These are phyloP conservation scores for Vireo altiloquus DNA, from an alignment of 2,113 vertebrate genomes.

Conservation along the genomic window DNA sequence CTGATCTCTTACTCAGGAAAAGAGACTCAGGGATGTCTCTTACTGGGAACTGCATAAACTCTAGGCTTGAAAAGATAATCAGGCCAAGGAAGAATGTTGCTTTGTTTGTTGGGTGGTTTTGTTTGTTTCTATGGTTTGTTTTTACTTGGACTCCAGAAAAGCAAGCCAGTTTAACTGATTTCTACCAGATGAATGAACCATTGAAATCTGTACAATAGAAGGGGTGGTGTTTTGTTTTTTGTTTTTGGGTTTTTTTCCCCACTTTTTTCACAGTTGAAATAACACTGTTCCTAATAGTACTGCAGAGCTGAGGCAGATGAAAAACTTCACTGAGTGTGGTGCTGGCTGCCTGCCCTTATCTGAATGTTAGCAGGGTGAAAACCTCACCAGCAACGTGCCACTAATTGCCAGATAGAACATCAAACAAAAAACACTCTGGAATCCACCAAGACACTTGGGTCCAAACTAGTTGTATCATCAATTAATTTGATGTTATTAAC, in stretches of 20 bases:
- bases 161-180: not conserved
- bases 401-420: not conserved
- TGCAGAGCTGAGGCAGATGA: conserved; percentile 10
- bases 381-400: not conserved
- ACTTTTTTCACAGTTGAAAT: conserved; percentile 4
- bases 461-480: not conserved
- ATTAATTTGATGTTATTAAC: not conserved
- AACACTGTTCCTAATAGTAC: not conserved
- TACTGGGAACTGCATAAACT: not conserved
- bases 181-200: not conserved
- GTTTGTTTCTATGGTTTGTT: not conserved
- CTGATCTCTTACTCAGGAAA: not conserved
- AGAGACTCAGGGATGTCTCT: not conserved
- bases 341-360: conserved; percentile 35
- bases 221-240: not conserved
- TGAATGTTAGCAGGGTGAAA: not conserved
- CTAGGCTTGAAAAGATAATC: not conserved
- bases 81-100: not conserved
- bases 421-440: not conserved
- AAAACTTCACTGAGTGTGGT: not conserved
- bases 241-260: not conserved
- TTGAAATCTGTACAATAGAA: not conserved
- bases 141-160: not conserved
- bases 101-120: not conserved
- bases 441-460: not conserved